Percentiles rank a stretch among this genome's conserved stretches.
Conservation (phyloP, 2,888 invertebrate genomes). For the Oligia strigilis region DNA sequence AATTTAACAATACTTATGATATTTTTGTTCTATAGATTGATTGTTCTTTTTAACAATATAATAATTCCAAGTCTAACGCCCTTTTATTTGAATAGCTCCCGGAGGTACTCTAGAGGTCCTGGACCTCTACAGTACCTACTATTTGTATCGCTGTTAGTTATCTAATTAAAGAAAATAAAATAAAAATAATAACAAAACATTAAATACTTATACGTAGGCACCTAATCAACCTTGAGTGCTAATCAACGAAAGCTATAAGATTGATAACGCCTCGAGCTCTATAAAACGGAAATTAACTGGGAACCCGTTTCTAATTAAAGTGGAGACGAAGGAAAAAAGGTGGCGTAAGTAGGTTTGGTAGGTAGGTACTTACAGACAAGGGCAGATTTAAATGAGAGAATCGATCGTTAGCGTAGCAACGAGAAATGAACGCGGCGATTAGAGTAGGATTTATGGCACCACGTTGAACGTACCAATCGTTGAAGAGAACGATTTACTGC, state of each 20-base stretch:
- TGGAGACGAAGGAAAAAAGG: conserved; percentile 57
- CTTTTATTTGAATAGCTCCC: too few relatives aligned
- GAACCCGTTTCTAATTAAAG: conserved; percentile 64
- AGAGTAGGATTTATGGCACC: conserved; percentile 56
- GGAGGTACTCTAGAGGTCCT: too few relatives aligned
- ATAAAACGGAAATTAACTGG: conserved; percentile 61
- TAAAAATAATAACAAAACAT: too few relatives aligned
- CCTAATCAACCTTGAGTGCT: conserved; percentile 31
- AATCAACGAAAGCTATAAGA: conserved; percentile 48
- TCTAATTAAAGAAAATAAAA: too few relatives aligned
- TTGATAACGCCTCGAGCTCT: conserved; percentile 47
- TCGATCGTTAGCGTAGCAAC: conserved; percentile 52
- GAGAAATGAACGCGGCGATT: conserved; percentile 60
- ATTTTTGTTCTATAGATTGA: too few relatives aligned
- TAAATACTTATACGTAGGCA: neutral
- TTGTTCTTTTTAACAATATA: too few relatives aligned
- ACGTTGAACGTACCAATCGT: conserved; percentile 40
- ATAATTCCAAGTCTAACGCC: too few relatives aligned
- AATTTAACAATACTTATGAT: too few relatives aligned
- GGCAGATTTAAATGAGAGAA: conserved; percentile 59
- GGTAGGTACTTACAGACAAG: conserved; percentile 50
- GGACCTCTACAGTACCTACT: too few relatives aligned
- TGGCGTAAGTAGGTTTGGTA: conserved; percentile 50
- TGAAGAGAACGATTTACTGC: conserved; percentile 56
- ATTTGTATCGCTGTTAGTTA: too few relatives aligned